Conservation (phyloP, 2,888 invertebrate species). For the Synanthedon myopaeformis region DNA sequence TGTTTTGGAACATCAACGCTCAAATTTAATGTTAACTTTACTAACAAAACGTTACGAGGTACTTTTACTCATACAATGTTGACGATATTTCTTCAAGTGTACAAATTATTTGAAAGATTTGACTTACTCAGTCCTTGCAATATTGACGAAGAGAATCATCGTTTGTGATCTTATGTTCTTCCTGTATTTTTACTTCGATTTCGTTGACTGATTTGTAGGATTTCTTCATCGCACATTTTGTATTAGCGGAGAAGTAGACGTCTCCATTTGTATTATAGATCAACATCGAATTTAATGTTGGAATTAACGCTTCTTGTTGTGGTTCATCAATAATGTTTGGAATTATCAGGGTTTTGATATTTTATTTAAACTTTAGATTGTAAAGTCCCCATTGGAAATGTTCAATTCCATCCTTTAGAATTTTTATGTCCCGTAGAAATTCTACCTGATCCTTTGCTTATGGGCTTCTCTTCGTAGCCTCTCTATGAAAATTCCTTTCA, state of each 20-base stretch:
- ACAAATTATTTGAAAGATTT: neutral
- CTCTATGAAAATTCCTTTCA: constrained; percentile 16
- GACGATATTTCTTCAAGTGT: neutral
- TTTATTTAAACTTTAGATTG: constrained; percentile 49
- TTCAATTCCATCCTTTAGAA: constrained; percentile 21
- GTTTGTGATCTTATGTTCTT: no score
- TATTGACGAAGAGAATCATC: no score
- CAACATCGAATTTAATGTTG: constrained; percentile 67
- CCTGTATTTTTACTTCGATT: no score
- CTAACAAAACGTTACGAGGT: neutral
- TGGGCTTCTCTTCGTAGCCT: constrained; percentile 35
- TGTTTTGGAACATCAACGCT: constrained; percentile 37
- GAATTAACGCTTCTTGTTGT: constrained; percentile 57
- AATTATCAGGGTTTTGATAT: constrained; percentile 66
- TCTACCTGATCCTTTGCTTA: constrained; percentile 41
- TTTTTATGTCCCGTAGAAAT: constrained; percentile 20
- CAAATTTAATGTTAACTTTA: constrained; percentile 38
- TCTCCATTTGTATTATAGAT: constrained; percentile 40
- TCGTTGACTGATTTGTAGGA: no score
- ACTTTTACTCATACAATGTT: neutral
- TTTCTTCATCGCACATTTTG: constrained; percentile 13
- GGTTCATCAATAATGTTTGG: constrained; percentile 56
- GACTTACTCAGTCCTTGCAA: neutral
- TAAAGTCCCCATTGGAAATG: constrained; percentile 32
- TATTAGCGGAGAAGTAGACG: constrained; percentile 32